These are phyloP conservation scores for Nebria salina DNA, from an alignment of 2,888 invertebrate species.

Conservation along the genomic window DNA sequence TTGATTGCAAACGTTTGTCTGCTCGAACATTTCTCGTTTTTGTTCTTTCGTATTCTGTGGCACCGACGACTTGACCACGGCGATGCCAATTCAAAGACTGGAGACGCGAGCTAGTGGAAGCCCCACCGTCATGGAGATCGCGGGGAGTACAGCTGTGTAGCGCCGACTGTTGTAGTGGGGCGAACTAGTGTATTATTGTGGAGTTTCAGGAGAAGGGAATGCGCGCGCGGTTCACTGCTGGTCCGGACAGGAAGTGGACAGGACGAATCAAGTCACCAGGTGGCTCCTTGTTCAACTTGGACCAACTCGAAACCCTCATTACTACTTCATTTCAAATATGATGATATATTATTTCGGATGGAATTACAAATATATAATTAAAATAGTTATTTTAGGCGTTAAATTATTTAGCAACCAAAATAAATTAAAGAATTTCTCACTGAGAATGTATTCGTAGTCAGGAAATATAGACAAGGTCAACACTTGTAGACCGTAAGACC, in stretches of 20 bases:
- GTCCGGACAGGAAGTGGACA: constrained; percentile 42
- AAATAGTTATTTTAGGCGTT: too few relatives aligned
- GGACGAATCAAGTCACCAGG: constrained; percentile 39
- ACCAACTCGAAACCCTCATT: background rate
- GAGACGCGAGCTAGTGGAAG: constrained; percentile 26
- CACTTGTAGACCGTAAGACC: constrained; percentile 8
- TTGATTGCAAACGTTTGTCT: background rate
- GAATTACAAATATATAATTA: too few relatives aligned
- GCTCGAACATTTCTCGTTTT: background rate
- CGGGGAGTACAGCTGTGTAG: background rate
- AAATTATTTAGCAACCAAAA: too few relatives aligned
- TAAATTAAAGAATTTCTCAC: too few relatives aligned
- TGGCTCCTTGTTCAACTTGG: constrained; percentile 33
- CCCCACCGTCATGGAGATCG: constrained; percentile 27
- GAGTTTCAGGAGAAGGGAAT: constrained; percentile 21
- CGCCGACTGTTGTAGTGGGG: constrained; percentile 5
- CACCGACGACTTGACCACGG: constrained; percentile 29
- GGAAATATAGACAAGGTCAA: background rate
- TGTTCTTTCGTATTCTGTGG: constrained; percentile 25
- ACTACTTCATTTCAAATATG: background rate
- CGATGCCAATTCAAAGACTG: constrained; percentile 36
- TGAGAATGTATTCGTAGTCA: too few relatives aligned
- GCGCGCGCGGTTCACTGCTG: constrained; percentile 33
- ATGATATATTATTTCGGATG: too few relatives aligned
- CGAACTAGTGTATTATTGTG: background rate